phyloP scores from a whole-genome alignment of 1,140 invertebrate species.

The Scaptodrosophila lebanonensis region DNA sequence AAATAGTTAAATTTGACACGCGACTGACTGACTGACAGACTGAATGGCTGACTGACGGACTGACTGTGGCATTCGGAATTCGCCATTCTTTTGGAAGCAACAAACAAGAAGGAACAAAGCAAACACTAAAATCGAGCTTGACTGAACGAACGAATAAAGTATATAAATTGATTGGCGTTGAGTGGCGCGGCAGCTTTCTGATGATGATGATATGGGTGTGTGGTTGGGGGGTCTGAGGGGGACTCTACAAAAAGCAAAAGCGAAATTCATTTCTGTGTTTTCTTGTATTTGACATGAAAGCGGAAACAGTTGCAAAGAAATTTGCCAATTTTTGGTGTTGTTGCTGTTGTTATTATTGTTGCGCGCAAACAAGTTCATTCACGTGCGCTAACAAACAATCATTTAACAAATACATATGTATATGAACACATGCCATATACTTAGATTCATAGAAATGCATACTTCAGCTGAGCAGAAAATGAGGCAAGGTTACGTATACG shows the following conservation, averaged over 20 bases:
- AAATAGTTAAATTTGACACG: conserved; percentile 50
- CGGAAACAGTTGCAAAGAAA: no score
- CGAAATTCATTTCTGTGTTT: conserved; percentile 11
- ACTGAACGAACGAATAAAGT: conserved; percentile 61
- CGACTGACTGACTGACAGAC: conserved; percentile 25
- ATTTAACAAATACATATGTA: no score
- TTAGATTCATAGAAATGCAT: conserved; percentile 14
- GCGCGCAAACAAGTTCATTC: conserved; percentile 55
- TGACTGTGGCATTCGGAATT: no score
- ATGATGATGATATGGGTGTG: no score
- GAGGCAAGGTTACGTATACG: conserved; percentile 21
- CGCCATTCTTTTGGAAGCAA: no score
- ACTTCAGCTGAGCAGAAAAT: conserved; percentile 43
- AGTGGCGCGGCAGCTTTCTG: conserved; percentile 31
- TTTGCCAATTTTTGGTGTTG: background rate
- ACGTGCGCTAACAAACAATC: conserved; percentile 34
- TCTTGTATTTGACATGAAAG: conserved; percentile 4
- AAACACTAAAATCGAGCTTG: conserved; percentile 1
- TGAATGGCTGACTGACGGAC: no score
- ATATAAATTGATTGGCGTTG: conserved; percentile 67
- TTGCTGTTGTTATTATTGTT: conserved; percentile 16
- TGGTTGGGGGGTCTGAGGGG: no score
- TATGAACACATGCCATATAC: no score
- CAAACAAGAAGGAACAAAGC: conserved; percentile 31
- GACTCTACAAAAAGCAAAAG: conserved; percentile 9